Percentiles rank a stretch among this genome's conserved stretches.
These are phyloP conservation scores for Dysidea cf. avara DNA, from an alignment of 37 sponge, comb jelly and placozoan genomes.

Conservation along the genomic window DNA sequence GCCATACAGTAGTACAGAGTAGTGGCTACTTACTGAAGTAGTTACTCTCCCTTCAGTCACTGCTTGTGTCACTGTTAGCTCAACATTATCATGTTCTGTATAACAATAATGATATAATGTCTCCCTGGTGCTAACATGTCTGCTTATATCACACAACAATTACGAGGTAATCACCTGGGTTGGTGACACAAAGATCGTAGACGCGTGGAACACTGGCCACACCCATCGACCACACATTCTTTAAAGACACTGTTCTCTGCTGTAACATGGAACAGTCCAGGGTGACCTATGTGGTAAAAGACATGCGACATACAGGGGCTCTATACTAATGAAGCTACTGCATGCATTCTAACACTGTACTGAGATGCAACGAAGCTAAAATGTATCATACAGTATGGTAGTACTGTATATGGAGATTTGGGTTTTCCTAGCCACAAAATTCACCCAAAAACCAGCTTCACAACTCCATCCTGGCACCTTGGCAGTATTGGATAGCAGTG, in stretches of 20 bases:
- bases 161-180: constrained; percentile 52
- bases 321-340: too few relatives aligned
- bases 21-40: too few relatives aligned
- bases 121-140: neutral
- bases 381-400: too few relatives aligned
- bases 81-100: constrained; percentile 55
- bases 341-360: too few relatives aligned
- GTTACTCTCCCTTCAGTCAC: constrained; percentile 21
- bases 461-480: too few relatives aligned
- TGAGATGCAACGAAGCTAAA: too few relatives aligned
- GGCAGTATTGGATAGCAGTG: too few relatives aligned
- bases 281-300: neutral
- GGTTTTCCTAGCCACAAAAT: too few relatives aligned
- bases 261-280: neutral
- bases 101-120: neutral
- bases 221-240: constrained; percentile 61
- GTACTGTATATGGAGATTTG: too few relatives aligned
- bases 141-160: neutral
- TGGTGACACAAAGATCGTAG: constrained; percentile 62
- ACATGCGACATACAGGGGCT: neutral
- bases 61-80: constrained; percentile 43
- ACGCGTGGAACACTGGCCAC: constrained; percentile 68
- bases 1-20: neutral
- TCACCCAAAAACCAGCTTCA: too few relatives aligned
- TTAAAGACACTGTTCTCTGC: constrained; percentile 1